phyloP scores from a whole-genome alignment of 2,113 vertebrate species.

The Gopherus flavomarginatus region DNA sequence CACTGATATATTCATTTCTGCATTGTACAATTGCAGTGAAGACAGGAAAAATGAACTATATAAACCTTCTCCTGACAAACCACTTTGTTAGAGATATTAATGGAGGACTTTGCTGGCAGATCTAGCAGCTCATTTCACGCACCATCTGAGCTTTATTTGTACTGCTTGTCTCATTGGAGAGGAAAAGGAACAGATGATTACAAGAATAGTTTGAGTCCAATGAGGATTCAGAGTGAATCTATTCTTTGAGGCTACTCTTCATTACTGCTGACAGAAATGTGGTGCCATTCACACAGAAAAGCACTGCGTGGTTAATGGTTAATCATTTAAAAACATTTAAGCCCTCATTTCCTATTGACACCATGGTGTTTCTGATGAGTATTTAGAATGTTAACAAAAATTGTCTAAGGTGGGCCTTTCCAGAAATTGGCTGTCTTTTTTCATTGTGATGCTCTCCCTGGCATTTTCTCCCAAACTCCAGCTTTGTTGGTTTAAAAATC shows the following conservation, averaged over 20 bases:
- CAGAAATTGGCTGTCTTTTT: not conserved
- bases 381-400: not conserved
- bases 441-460: not conserved
- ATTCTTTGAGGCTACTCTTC: not conserved
- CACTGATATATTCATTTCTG: slow-evolving; percentile 25
- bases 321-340: not conserved
- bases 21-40: slow-evolving; percentile 1
- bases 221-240: slow-evolving; percentile 26
- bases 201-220: not conserved
- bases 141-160: slow-evolving; percentile 23
- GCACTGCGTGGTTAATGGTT: not conserved
- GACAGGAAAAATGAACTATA: slow-evolving; percentile 23
- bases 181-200: slow-evolving; percentile 12
- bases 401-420: not conserved
- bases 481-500: not conserved
- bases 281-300: not conserved
- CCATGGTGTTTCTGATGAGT: not conserved
- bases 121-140: slow-evolving; percentile 22
- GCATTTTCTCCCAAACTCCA: not conserved
- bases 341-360: not conserved
- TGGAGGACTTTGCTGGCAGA: slow-evolving; percentile 29
- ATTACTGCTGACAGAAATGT: not conserved
- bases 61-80: slow-evolving; percentile 42
- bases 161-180: not conserved
- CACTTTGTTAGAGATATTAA: slow-evolving; percentile 18